phyloP scores from a whole-genome alignment of 2,888 invertebrate species.

The Papilio protenor region DNA sequence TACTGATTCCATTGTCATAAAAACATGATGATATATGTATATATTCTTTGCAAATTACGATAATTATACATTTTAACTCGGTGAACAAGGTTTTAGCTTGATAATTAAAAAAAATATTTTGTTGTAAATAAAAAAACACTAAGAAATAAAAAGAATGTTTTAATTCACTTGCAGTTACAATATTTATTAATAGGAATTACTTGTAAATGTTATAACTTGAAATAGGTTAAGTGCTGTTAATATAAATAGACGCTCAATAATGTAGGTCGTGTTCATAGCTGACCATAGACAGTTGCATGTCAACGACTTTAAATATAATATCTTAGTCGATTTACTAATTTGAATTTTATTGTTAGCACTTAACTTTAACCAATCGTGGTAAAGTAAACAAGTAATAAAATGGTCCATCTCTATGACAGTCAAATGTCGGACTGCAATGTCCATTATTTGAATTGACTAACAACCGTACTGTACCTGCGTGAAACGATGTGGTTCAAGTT shows the following conservation, averaged over 20 bases:
- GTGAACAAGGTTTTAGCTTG: too few relatives aligned
- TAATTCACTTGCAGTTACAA: too few relatives aligned
- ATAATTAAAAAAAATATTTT: too few relatives aligned
- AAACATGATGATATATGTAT: neutral
- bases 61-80: too few relatives aligned
- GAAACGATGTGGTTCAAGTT: neutral
- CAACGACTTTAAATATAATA: neutral
- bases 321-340: neutral
- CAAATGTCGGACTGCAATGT: neutral
- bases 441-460: slow-evolving; percentile 1
- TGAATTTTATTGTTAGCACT: neutral
- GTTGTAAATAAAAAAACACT: neutral
- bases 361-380: neutral
- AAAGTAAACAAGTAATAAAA: neutral
- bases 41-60: neutral
- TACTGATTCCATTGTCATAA: neutral
- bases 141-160: neutral
- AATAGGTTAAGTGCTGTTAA: neutral
- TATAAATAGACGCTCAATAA: neutral
- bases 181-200: too few relatives aligned
- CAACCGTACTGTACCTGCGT: neutral
- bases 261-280: too few relatives aligned
- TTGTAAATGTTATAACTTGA: neutral
- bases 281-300: too few relatives aligned
- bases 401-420: neutral